These are phyloP conservation scores for Phrynocephalus vlangalii DNA, from an alignment of 2,797 vertebrate species.

Conservation along the genomic window DNA sequence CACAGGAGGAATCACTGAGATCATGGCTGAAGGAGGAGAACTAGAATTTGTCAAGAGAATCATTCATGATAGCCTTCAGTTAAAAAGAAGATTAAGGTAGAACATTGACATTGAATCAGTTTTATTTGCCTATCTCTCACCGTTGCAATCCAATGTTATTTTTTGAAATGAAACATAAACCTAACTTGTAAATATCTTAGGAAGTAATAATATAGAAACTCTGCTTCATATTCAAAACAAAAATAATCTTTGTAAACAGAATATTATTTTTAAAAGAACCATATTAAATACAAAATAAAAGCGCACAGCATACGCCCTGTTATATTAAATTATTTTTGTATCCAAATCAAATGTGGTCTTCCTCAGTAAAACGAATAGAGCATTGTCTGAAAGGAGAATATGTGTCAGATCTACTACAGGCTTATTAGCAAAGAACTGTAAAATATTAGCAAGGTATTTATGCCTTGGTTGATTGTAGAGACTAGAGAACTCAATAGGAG, in stretches of 20 bases:
- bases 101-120: conserved; percentile 44
- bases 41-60: conserved; percentile 99
- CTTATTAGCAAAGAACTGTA: neutral
- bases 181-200: neutral
- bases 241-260: neutral
- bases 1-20: conserved; percentile 97
- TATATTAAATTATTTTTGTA: neutral
- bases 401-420: neutral
- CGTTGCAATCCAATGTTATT: neutral
- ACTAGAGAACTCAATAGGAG: no score
- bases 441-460: neutral
- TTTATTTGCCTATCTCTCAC: neutral
- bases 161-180: neutral
- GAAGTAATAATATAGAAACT: neutral
- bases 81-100: conserved; percentile 92
- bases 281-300: neutral
- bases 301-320: neutral
- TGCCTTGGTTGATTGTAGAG: neutral
- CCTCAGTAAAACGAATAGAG: neutral
- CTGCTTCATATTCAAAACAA: neutral
- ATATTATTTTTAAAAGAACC: neutral
- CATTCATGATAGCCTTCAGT: conserved; percentile 97
- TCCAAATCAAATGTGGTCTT: no score
- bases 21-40: conserved; percentile 99
- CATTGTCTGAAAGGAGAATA: neutral